Percentiles rank a stretch among this genome's conserved stretches.
Evolutionary conservation across 2,113 vertebrate species (phyloP).

Genomic region (Todiramphus saurophagus): DNA sequence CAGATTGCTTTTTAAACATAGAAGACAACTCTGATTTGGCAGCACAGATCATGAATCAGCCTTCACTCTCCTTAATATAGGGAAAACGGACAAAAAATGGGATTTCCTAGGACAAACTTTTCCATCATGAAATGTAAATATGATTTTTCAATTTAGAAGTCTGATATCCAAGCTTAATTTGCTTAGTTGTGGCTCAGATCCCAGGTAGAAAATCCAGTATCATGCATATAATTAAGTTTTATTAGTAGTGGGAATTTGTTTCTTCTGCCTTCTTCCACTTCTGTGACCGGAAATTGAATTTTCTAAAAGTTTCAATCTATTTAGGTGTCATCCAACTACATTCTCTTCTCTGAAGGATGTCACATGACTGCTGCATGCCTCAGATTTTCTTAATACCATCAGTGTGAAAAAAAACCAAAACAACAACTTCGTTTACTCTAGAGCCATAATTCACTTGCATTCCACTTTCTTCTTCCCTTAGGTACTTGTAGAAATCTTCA

Average conservation of each 20-base stretch:
- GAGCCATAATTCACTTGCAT: not conserved
- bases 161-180: not conserved
- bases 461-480: not conserved
- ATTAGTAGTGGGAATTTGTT: not conserved
- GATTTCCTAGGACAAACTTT: not conserved
- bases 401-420: not conserved
- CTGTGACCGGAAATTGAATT: not conserved
- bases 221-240: not conserved
- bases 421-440: not conserved
- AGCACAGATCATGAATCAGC: not conserved
- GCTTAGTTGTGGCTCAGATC: not conserved
- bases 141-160: accelerated
- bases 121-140: not conserved
- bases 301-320: not conserved
- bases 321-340: not conserved
- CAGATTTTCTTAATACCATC: not conserved
- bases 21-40: not conserved
- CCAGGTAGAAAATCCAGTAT: not conserved
- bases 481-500: not conserved
- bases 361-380: not conserved
- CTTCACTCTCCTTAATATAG: not conserved
- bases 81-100: not conserved
- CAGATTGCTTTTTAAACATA: not conserved
- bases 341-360: not conserved
- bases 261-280: not conserved